Evolutionary conservation across 2,113 vertebrate species (phyloP).

Genomic region (Phoxinus phoxinus): DNA sequence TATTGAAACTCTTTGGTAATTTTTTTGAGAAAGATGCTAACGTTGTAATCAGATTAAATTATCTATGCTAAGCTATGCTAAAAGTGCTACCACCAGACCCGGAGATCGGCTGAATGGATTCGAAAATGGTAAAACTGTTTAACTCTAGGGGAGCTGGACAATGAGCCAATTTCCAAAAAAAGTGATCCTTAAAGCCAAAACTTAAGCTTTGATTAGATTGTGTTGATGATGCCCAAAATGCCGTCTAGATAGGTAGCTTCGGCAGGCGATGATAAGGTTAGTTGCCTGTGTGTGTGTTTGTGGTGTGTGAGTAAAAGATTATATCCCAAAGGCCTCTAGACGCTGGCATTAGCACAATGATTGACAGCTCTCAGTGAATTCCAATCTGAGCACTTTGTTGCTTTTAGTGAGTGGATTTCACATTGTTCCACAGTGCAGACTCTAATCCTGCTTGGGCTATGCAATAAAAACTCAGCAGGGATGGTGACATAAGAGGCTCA

Average conservation of each 20-base stretch:
- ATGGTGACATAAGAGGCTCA: slow-evolving; percentile 42
- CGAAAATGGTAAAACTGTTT: too few species aligned
- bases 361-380: slow-evolving; percentile 29
- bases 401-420: slow-evolving; percentile 27
- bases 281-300: neutral
- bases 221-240: neutral
- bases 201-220: neutral
- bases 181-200: too few species aligned
- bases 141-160: too few species aligned
- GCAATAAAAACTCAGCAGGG: slow-evolving; percentile 41
- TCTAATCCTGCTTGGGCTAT: slow-evolving; percentile 31
- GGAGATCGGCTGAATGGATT: too few species aligned
- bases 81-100: too few species aligned
- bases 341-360: neutral
- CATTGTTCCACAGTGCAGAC: slow-evolving; percentile 4
- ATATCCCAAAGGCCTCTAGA: slow-evolving; percentile 7
- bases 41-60: too few species aligned
- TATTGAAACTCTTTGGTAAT: too few species aligned
- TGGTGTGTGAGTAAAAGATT: neutral
- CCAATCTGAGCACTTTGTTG: slow-evolving; percentile 31
- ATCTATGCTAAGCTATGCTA: too few species aligned
- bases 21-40: too few species aligned
- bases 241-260: neutral
- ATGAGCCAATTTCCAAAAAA: too few species aligned
- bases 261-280: neutral